Percentiles rank a stretch among this genome's conserved stretches.
Evolutionary conservation across 2,797 vertebrate species (phyloP).

Genomic region (Lemur catta): DNA sequence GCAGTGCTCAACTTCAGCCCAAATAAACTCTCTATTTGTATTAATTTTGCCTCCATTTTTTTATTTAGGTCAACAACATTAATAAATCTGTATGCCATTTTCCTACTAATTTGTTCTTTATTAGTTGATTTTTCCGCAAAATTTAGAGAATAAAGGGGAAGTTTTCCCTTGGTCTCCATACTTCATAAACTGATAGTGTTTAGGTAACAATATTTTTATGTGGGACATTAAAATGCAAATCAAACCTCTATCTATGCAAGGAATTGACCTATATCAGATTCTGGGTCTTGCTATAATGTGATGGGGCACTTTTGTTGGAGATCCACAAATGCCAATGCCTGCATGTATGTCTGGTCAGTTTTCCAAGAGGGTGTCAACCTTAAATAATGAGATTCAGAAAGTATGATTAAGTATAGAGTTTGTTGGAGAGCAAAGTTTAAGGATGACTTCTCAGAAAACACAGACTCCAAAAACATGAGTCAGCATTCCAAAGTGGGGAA

Average conservation of each 20-base stretch:
- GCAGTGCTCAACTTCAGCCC: background rate
- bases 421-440: background rate
- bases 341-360: background rate
- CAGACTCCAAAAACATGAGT: background rate
- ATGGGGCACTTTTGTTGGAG: background rate
- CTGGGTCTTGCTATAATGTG: background rate
- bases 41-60: background rate
- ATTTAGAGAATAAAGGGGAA: background rate
- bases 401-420: background rate
- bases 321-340: background rate
- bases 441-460: background rate
- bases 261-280: background rate
- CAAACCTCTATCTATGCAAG: background rate
- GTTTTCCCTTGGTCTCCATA: background rate
- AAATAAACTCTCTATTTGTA: background rate
- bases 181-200: background rate
- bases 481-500: background rate
- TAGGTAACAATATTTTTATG: background rate
- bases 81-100: background rate
- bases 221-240: background rate
- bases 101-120: background rate
- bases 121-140: background rate
- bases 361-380: background rate
- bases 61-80: background rate
- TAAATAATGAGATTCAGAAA: background rate